Conservation (phyloP, 1,140 invertebrate species). For the Drosophila kurseongensis region DNA sequence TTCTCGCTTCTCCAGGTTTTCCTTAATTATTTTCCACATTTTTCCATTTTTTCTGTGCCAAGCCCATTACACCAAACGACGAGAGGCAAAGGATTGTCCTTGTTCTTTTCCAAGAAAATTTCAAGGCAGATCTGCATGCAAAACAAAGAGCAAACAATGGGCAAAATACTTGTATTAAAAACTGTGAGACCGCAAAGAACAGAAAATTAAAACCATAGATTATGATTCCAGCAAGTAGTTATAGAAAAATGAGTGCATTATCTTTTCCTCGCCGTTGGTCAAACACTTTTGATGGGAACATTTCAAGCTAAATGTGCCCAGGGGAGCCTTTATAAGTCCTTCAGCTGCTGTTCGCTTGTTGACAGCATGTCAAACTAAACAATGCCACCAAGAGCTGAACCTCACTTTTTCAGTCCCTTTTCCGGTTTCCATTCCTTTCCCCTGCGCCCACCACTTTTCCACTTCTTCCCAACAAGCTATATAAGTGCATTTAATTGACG, state of each 20-base stretch:
- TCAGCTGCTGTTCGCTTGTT: conserved; percentile 39
- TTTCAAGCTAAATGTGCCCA: conserved; percentile 45
- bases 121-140: conserved; percentile 3
- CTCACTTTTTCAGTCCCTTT: conserved; percentile 1
- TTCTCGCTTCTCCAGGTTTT: conserved; percentile 10
- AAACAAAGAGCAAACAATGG: conserved; percentile 4
- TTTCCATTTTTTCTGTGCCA: conserved; percentile 20
- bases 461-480: background rate
- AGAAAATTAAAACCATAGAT: conserved; percentile 13
- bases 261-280: background rate
- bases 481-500: conserved; percentile 29
- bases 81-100: conserved; percentile 9
- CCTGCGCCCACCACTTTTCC: no score
- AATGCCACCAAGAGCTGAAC: conserved; percentile 35
- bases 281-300: conserved; percentile 26
- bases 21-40: conserved; percentile 44
- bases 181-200: conserved; percentile 4
- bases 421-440: background rate
- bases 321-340: conserved; percentile 25
- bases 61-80: conserved; percentile 2
- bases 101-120: conserved; percentile 23
- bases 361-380: conserved; percentile 65
- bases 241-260: background rate
- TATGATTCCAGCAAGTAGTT: background rate
- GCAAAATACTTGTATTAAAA: conserved; percentile 19